A percentile compares a stretch with the other conserved stretches of the same genome.
These are phyloP conservation scores for Mechanitis messenoides DNA, from an alignment of 2,888 invertebrate species.

Conservation along the genomic window DNA sequence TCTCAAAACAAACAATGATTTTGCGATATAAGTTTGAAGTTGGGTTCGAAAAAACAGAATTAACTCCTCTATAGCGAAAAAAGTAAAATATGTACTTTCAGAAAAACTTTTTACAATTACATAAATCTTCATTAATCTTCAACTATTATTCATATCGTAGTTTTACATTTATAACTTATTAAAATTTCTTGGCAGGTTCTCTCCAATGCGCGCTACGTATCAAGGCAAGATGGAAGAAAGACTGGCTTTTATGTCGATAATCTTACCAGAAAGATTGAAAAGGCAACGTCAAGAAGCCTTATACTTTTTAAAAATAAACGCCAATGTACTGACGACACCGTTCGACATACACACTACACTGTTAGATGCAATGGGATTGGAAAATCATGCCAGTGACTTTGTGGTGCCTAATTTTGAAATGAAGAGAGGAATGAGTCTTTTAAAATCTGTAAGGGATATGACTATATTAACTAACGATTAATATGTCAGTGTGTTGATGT, in stretches of 20 bases:
- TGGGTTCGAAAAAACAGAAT: too few species aligned
- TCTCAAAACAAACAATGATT: too few species aligned
- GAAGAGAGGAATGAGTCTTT: conserved; percentile 33
- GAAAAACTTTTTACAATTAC: too few species aligned
- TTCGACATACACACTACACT: conserved; percentile 89
- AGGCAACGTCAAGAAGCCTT: conserved; percentile 77
- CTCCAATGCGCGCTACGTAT: conserved; percentile 29
- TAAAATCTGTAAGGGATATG: conserved; percentile 29
- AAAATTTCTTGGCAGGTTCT: conserved; percentile 21
- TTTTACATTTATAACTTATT: conserved; percentile 5
- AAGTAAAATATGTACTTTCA: too few species aligned
- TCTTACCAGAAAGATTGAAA: conserved; percentile 83
- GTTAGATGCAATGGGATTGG: conserved; percentile 32
- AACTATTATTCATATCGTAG: not conserved
- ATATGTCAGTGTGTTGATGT: too few species aligned
- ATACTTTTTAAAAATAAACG: conserved; percentile 79
- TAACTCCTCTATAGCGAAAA: too few species aligned
- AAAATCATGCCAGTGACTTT: conserved; percentile 25
- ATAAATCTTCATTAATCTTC: too few species aligned
- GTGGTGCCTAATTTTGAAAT: conserved; percentile 25
- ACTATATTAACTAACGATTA: not conserved
- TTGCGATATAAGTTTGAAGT: too few species aligned
- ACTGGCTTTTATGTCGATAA: conserved; percentile 89
- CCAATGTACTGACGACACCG: conserved; percentile 84
- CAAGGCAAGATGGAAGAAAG: conserved; percentile 91